Base-by-base conservation (phyloP, 2,888 invertebrate species). In the Hoplodrina ambigua region DNA sequence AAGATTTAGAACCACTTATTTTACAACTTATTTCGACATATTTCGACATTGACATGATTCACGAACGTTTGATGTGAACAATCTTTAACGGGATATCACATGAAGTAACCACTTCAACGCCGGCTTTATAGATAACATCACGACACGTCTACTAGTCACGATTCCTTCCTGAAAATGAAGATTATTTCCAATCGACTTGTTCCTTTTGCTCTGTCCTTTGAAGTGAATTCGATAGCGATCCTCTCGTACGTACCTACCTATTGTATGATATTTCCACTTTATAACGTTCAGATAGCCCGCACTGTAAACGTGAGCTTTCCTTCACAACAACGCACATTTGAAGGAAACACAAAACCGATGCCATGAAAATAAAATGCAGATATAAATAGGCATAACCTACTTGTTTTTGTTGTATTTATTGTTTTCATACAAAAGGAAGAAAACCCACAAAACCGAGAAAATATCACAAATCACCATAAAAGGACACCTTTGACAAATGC, bases 171-270 rank as follows among this genome's bases (percentile, higher is more conserved):
- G 85, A 86, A 88, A 87, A 89, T 85, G 85, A 84, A 86, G 84
- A 90, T 90, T 90, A 89, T 82, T 91, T 90, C 90, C 90, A 88
- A 88, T 86, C 85, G 89, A 90, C 82, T 88, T 84, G 80, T 81
- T 85, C 84, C 84, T 87, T 89, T 88, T 80, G 83, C 75, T 75
- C 75, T 80, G 78, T 85, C 80, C 84, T 83, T 83, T 86, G 87
- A 85, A 88, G 83, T 85, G 86, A 81, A 85, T 75, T 78, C 73
- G 84, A 87, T 86, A 80, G 76, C 71, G 62, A 76, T 76, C 77
- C 69, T 69, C 70, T 66, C 58, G 54, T 68, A 76, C 62, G 59
- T 71, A 80, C 71, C 78, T 85, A 80, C 71, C 78, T 85, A 80
- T 82, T 80, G 77, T 83, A 80, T 82, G 82, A 85, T 84, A 82